Evolutionary conservation across 1,140 invertebrate species (phyloP).

Genomic region (Atta colombica): DNA sequence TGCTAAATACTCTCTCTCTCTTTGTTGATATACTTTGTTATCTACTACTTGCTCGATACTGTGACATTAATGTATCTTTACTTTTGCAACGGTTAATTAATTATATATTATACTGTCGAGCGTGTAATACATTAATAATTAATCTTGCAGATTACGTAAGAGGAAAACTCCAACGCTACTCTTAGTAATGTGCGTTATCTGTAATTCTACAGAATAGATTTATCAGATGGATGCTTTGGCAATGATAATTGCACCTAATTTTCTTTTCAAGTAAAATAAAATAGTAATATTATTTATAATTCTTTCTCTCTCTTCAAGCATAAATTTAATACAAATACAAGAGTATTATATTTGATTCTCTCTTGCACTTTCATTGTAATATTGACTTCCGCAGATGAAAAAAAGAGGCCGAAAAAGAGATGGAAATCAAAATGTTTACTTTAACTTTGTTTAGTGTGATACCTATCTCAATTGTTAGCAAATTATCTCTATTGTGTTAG

Average conservation of each 20-base stretch:
- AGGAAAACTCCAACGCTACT: conserved; percentile 68
- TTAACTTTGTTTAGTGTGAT: too few relatives aligned
- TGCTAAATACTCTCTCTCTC: neutral
- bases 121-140: conserved; percentile 41
- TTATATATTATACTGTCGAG: neutral
- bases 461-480: too few relatives aligned
- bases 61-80: conserved; percentile 43
- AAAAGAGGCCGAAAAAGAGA: too few relatives aligned
- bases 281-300: too few relatives aligned
- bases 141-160: conserved; percentile 26
- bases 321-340: too few relatives aligned
- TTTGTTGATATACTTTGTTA: conserved; percentile 28
- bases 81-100: conserved; percentile 35
- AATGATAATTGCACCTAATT: neutral
- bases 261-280: neutral
- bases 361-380: too few relatives aligned
- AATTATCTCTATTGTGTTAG: too few relatives aligned
- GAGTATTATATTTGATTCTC: too few relatives aligned
- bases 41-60: conserved; percentile 44
- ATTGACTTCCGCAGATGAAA: too few relatives aligned
- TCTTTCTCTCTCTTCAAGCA: too few relatives aligned
- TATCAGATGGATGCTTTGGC: neutral
- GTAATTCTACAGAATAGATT: conserved; percentile 33
- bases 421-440: too few relatives aligned
- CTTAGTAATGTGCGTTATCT: conserved; percentile 63